Evolutionary conservation across 2,888 invertebrate genomes (phyloP), one percentile per base, ranked within the genome.

Genomic region (Lepidonotus clava): DNA sequence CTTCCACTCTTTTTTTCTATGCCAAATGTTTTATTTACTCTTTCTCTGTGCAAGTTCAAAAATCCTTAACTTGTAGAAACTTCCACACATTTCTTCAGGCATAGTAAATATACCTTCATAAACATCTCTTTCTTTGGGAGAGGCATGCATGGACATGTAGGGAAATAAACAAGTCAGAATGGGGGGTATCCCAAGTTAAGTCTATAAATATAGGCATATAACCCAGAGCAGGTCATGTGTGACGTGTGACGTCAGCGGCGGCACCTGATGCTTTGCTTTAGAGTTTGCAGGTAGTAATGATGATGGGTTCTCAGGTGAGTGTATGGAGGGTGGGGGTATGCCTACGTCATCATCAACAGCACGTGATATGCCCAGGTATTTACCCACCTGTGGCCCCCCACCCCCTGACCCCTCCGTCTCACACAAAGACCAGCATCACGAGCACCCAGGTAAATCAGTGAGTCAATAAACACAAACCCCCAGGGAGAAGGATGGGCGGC

Each of bases 231-330:
- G 28, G 61, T 5, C 28, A 61, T 28, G 61, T 61, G 61, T 61
- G 61, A 11, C 8, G 11, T n/a, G 71, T 71, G 71, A 71, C 71
- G 71, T 71, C 71, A 67, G 6, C n/a, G 8, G n/a, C n/a, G 71
- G 71, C 2, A 28, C 28, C 24, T 61, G 61, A 36, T 8, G 71
- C n/a, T 34, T 34, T 34, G 71, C 14, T 71, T 71, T 38, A 11
- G 71, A 18, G 11, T 5, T 24, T 14, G 34, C 21, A 71, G 71
- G 46, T 8, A 18, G 46, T 46, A 18, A 46, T 46, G 46, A 18
- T 46, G 46, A 18, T 11, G 46, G 46, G 46, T 46, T n/a, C n/a
- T n/a, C n/a, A n/a, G n/a, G n/a, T n/a, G n/a, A n/a, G n/a, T n/a
- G n/a, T n/a, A n/a, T n/a, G n/a, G 46, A 46, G 46, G 46, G 46